These are phyloP conservation scores for Drosophila kurseongensis DNA, from an alignment of 1,140 invertebrate species.

Conservation along the genomic window DNA sequence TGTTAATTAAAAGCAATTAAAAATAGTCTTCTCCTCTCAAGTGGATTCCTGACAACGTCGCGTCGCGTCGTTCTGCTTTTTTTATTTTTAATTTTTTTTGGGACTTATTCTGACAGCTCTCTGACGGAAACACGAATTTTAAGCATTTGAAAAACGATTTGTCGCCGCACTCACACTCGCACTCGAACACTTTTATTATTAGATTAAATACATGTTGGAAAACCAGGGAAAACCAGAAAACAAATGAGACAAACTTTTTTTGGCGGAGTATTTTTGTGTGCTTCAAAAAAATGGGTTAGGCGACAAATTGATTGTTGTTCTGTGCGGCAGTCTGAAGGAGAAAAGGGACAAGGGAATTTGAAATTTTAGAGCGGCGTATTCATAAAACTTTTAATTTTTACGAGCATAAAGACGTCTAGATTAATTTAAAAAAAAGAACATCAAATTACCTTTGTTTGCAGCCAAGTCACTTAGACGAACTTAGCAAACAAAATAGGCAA, in stretches of 20 bases:
- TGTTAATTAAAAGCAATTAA: slow-evolving; percentile 81
- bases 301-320: slow-evolving; percentile 29
- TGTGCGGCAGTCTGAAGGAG: slow-evolving; percentile 30
- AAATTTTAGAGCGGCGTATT: neutral
- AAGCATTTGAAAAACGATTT: slow-evolving; percentile 72
- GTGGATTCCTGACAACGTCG: slow-evolving; percentile 52
- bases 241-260: slow-evolving; percentile 7
- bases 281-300: slow-evolving; percentile 24
- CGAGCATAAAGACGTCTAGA: too few species aligned
- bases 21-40: slow-evolving; percentile 66
- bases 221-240: slow-evolving; percentile 7
- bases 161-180: slow-evolving; percentile 19
- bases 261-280: slow-evolving; percentile 20
- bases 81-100: slow-evolving; percentile 3
- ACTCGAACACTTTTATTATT: slow-evolving; percentile 54
- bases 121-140: slow-evolving; percentile 67
- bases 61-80: slow-evolving; percentile 4
- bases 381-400: too few species aligned
- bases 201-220: slow-evolving; percentile 60
- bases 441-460: too few species aligned
- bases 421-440: too few species aligned
- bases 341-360: slow-evolving; percentile 40
- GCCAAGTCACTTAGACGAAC: too few species aligned
- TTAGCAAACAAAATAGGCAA: neutral
- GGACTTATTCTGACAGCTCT: slow-evolving; percentile 47